Evolutionary conservation across 2,888 invertebrate species (phyloP).

Genomic region (Chymomyza caudatula): DNA sequence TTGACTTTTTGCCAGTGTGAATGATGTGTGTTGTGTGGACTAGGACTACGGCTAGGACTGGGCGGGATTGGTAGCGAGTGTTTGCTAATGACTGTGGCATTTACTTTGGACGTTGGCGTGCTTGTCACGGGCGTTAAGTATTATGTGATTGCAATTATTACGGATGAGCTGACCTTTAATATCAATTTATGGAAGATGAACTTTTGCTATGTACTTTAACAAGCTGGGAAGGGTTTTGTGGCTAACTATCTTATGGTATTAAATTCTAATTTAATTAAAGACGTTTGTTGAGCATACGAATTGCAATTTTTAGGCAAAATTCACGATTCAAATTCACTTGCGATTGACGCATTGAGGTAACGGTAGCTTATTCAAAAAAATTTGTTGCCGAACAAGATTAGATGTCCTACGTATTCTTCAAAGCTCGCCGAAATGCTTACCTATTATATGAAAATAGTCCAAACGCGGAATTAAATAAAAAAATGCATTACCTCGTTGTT

Average conservation of each 20-base stretch:
- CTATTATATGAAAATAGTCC: no score
- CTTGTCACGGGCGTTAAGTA: conserved; percentile 35
- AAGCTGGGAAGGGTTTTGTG: neutral
- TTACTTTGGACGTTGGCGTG: conserved; percentile 34
- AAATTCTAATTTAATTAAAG: neutral
- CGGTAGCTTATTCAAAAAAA: no score
- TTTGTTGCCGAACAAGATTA: no score
- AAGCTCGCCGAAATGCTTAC: no score
- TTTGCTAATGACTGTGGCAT: conserved; percentile 58
- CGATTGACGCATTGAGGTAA: no score
- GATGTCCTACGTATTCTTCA: no score
- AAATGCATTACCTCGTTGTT: no score
- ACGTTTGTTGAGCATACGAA: no score
- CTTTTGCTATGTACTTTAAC: neutral
- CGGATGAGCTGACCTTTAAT: conserved; percentile 21
- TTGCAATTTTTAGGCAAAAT: no score
- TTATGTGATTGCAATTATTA: conserved; percentile 50
- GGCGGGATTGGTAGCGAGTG: neutral
- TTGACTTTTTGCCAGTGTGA: conserved; percentile 41
- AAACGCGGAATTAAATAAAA: no score
- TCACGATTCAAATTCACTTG: no score
- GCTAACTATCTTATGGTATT: neutral
- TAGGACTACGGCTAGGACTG: neutral
- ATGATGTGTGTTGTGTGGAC: neutral
- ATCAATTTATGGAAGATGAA: conserved; percentile 6